Evolutionary conservation across 2,113 vertebrate species (phyloP).

Genomic region (Galemys pyrenaicus): DNA sequence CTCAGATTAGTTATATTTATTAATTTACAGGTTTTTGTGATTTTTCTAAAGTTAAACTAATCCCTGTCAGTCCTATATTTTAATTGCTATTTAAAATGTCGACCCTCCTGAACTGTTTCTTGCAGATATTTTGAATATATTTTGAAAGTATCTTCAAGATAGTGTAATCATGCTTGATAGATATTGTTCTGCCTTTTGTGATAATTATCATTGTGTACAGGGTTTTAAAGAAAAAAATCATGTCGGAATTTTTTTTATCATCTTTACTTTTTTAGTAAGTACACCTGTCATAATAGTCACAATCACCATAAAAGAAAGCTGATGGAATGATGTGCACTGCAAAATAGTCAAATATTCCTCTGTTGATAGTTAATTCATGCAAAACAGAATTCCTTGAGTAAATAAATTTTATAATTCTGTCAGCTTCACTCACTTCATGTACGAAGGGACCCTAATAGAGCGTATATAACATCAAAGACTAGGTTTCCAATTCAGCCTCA

Average conservation of each 20-base stretch:
- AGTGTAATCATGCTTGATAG: background rate
- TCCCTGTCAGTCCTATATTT: background rate
- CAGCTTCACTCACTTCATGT: background rate
- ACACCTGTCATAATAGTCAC: background rate
- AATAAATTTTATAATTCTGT: slow-evolving; percentile 24
- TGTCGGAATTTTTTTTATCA: background rate
- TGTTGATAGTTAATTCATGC: background rate
- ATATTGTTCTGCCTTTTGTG: background rate
- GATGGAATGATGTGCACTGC: background rate
- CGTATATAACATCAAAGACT: background rate
- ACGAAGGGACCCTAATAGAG: background rate
- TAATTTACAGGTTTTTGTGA: background rate
- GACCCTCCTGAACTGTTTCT: background rate
- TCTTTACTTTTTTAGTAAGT: background rate
- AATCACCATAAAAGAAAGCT: background rate
- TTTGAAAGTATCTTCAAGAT: background rate
- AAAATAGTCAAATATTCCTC: background rate
- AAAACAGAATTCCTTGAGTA: background rate
- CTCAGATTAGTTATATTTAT: background rate
- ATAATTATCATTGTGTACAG: background rate
- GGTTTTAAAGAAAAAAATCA: background rate
- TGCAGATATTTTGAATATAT: background rate
- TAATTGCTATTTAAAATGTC: background rate
- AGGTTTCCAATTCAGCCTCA: background rate
- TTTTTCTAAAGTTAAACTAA: background rate